Evolutionary conservation across 2,797 vertebrate species (phyloP).

Genomic region (Gila robusta): DNA sequence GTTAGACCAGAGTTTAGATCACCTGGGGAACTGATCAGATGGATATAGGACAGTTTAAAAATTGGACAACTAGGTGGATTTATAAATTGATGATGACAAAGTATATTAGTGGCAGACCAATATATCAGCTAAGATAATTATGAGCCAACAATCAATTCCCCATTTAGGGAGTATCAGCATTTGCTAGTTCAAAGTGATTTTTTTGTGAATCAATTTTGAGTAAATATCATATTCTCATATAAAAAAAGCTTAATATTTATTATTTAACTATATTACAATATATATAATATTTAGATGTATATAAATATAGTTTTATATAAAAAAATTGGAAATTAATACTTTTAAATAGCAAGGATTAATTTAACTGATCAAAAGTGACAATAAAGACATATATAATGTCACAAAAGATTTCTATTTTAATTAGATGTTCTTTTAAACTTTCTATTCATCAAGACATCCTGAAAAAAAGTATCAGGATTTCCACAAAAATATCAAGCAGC

Average conservation of each 20-base stretch:
- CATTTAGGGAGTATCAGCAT: background rate
- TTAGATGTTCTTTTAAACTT: background rate
- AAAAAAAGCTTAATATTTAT: background rate
- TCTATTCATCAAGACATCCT: too few species aligned
- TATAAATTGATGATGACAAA: background rate
- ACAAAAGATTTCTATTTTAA: background rate
- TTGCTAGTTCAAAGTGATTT: background rate
- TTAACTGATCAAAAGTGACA: background rate
- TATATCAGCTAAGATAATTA: background rate
- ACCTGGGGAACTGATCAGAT: constrained; percentile 2
- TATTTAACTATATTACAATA: background rate
- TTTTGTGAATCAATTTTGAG: background rate
- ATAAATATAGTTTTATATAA: background rate
- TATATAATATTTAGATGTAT: background rate
- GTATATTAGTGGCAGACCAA: background rate
- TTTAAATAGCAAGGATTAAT: background rate
- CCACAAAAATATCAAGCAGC: background rate
- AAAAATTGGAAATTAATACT: background rate
- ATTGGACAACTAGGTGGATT: background rate
- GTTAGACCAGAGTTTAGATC: background rate
- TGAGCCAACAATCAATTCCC: background rate
- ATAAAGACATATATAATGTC: background rate
- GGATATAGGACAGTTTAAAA: background rate
- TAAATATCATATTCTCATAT: background rate
- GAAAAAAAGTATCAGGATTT: too few species aligned